Evolutionary conservation across 2,797 vertebrate species (phyloP).

Genomic region (Molossus molossus): DNA sequence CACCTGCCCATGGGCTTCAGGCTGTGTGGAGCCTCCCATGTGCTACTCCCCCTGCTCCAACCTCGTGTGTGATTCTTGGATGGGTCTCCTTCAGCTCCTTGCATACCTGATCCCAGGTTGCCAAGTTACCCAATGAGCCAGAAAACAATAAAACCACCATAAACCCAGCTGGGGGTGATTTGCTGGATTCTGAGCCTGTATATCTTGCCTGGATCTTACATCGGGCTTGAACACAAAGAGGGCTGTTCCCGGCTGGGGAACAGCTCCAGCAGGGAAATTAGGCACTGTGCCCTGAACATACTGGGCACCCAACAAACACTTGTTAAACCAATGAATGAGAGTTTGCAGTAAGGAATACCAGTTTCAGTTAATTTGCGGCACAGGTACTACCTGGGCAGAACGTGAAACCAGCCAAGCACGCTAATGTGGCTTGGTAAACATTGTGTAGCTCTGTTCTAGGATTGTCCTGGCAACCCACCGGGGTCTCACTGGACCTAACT

Average conservation of each 20-base stretch:
- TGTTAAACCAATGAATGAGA: background rate
- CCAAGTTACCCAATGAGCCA: background rate
- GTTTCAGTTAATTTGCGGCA: background rate
- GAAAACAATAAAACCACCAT: background rate
- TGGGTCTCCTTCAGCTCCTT: background rate
- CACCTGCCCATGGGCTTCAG: background rate
- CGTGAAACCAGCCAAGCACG: background rate
- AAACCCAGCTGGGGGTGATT: conserved; percentile 2
- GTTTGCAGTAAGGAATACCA: background rate
- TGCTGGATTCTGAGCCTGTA: background rate
- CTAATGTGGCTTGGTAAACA: background rate
- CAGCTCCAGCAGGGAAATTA: background rate
- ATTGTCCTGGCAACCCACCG: background rate
- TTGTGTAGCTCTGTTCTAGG: background rate
- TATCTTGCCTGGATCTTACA: background rate
- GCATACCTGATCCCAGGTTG: conserved; percentile 38
- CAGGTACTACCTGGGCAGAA: background rate
- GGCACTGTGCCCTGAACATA: background rate
- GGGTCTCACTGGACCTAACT: background rate
- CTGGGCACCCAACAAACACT: background rate
- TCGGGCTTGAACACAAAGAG: background rate
- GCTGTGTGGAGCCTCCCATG: background rate
- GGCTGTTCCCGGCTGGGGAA: background rate
- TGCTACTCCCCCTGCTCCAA: no score
- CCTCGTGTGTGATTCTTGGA: background rate